Base-by-base conservation (phyloP, 1,140 invertebrate genomes). In the Bombyx mandarina region DNA sequence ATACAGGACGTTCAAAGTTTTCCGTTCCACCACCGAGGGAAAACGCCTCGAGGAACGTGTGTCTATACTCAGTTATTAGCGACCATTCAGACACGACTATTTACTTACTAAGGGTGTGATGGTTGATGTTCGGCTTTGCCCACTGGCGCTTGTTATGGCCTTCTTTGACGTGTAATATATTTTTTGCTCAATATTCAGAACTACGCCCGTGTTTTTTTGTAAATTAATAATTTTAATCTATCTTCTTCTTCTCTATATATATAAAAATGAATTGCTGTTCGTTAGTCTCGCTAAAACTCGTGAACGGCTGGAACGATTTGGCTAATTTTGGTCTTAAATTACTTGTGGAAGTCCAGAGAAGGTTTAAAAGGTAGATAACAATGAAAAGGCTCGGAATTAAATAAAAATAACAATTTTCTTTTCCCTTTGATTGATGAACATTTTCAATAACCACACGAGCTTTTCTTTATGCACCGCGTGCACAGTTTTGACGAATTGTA, bases 81-180 rank as follows among this genome's bases (percentile, higher is more conserved):
- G 75, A 64, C 57, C 65, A 77, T 72, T 71, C 72, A 72, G 66
- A 84, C 80, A 83, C 62, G 77, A 75, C 66, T 83, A 83, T 81
- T 83, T 83, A 81, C 80, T 83, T 79, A 83, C 62, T 54, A 63
- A 45, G 59, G 45, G 59, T 57, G 48, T 60, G 54, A 57, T 65
- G 59, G 51, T 45, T 63, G 62, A 45, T 68, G 62, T 68, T 54
- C 63, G 66, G 58, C 59, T 61, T 61, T 67, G 62, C 65, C 66
- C 66, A 69, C 44, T 64, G 65, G 66, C 63, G 53, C 48, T 66
- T 61, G 58, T 9, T 8, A 56, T 12, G 50, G 46, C 43, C 45
- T 22, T 59, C 54, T 57, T 10, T 47, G 45, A 12, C n/a, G 45
- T 9, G n/a, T 2, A 47, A 3, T 0, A 2, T 47, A 10, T 47